These are phyloP conservation scores for Eudemis profundana DNA, from an alignment of 2,888 invertebrate species.

Conservation along the genomic window DNA sequence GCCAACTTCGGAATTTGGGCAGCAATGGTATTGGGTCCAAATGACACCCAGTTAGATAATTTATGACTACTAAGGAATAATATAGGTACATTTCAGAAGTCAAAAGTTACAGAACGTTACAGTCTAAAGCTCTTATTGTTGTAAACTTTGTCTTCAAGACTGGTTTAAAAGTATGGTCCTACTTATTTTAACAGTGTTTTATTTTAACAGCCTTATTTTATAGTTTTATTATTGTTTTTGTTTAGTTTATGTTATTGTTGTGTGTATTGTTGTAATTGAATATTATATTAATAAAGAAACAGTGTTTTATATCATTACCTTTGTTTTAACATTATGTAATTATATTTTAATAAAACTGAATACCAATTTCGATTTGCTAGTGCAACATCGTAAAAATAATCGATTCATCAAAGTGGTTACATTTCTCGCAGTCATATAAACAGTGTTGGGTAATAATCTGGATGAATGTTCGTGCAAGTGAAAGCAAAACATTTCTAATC, in stretches of 20 bases:
- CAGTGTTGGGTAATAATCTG: background rate
- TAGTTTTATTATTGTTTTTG: no score
- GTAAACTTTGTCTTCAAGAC: no score
- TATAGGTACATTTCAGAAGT: background rate
- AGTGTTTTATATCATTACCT: no score
- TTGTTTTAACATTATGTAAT: no score
- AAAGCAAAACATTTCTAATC: slow-evolving; percentile 13
- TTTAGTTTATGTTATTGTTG: no score
- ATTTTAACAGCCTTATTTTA: no score
- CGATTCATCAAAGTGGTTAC: slow-evolving; percentile 2
- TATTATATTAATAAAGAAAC: no score
- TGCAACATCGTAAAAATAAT: slow-evolving; percentile 9
- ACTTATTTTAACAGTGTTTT: no score
- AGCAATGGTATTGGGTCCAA: slow-evolving; percentile 10
- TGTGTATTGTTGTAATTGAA: no score
- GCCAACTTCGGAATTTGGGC: slow-evolving; percentile 37
- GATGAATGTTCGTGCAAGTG: slow-evolving; percentile 5
- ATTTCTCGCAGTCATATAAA: slow-evolving; percentile 3
- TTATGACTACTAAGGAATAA: background rate
- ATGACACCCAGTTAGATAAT: background rate
- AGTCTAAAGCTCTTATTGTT: no score
- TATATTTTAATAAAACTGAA: background rate
- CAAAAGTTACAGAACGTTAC: background rate
- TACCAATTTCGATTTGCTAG: slow-evolving; percentile 1
- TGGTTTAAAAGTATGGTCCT: no score